phyloP scores from a whole-genome alignment of 2,113 vertebrate species.

The Elachura formosa region DNA sequence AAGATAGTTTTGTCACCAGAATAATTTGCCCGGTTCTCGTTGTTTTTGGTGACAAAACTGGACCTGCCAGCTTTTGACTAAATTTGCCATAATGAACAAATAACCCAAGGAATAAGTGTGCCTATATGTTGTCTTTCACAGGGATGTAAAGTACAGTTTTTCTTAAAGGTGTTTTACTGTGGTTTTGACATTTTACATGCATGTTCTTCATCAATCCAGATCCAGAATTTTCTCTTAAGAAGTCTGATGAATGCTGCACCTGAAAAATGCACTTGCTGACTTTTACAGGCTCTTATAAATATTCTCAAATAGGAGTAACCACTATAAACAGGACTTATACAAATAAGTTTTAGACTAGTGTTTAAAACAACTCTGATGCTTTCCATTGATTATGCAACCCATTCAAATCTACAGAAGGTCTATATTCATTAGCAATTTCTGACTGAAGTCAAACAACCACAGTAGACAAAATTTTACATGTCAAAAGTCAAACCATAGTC shows the following conservation, averaged over 20 bases:
- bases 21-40: background rate
- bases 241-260: background rate
- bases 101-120: background rate
- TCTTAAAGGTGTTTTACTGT: background rate
- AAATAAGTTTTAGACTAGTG: background rate
- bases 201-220: background rate
- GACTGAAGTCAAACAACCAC: background rate
- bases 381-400: background rate
- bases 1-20: background rate
- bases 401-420: background rate
- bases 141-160: background rate
- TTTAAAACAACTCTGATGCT: background rate
- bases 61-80: background rate
- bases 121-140: background rate
- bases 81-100: background rate
- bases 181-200: background rate
- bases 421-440: background rate
- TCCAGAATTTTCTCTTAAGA: background rate
- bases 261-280: background rate
- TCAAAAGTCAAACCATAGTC: conserved; percentile 22
- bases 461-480: background rate
- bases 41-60: background rate
- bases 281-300: background rate
- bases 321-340: background rate
- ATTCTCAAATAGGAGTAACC: background rate